These are phyloP conservation scores for Pseudonaja textilis DNA, from an alignment of 2,113 vertebrate genomes.

Conservation along the genomic window DNA sequence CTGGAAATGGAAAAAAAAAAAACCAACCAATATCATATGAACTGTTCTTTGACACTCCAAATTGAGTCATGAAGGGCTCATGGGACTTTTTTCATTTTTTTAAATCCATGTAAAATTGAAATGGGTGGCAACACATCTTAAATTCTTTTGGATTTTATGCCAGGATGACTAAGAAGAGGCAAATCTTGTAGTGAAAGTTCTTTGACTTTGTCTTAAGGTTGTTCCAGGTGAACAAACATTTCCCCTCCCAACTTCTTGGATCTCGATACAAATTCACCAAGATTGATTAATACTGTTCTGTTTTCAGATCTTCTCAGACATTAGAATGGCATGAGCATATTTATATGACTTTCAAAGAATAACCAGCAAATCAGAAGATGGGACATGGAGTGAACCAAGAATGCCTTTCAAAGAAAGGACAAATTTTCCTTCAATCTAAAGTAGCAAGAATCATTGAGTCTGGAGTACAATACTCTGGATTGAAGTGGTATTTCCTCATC, in stretches of 20 bases:
- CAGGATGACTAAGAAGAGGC: neutral
- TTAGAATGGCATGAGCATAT: neutral
- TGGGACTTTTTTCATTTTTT: neutral
- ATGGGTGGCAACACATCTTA: neutral
- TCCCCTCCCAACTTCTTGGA: neutral
- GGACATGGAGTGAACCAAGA: neutral
- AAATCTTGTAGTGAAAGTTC: neutral
- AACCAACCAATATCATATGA: neutral
- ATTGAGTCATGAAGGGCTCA: neutral
- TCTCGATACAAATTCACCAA: neutral
- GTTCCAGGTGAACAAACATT: neutral
- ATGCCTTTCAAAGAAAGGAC: neutral
- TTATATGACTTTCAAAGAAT: neutral
- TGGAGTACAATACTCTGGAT: neutral
- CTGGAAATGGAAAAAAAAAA: neutral
- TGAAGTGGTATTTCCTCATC: neutral
- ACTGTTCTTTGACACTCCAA: neutral
- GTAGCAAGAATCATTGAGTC: neutral
- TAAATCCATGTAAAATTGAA: neutral
- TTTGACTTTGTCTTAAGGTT: neutral
- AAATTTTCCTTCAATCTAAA: neutral
- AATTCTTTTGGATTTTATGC: neutral
- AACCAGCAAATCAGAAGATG: neutral
- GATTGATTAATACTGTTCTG: neutral
- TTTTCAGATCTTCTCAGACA: neutral